Percentiles rank a stretch among this genome's conserved stretches.
phyloP scores from a whole-genome alignment of 2,888 invertebrate species.

The Erynnis tages region DNA sequence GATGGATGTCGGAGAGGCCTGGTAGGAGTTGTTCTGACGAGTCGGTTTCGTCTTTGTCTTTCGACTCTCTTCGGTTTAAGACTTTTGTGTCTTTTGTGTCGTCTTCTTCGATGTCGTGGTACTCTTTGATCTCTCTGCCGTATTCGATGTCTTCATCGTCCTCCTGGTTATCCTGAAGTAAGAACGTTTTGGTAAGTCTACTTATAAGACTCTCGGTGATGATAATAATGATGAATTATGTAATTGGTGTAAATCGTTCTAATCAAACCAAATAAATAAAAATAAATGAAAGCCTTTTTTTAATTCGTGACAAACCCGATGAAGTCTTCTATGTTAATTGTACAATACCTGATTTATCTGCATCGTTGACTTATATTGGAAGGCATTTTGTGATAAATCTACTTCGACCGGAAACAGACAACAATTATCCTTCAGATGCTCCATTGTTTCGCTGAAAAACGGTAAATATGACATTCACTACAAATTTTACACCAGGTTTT shows the following conservation, averaged over 20 bases:
- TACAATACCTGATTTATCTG: constrained; percentile 62
- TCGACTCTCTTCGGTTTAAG: constrained; percentile 55
- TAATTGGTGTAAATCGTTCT: too few species aligned
- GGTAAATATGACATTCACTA: too few species aligned
- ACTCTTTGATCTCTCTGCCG: constrained; percentile 71
- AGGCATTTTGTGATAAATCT: constrained; percentile 94
- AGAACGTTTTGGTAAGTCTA: not conserved
- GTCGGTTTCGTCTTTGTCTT: constrained; percentile 60
- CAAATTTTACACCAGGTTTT: too few species aligned
- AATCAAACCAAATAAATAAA: too few species aligned
- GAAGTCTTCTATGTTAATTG: not conserved
- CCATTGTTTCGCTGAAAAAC: constrained; percentile 87
- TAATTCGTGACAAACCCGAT: too few species aligned
- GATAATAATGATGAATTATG: too few species aligned
- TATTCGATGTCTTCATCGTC: constrained; percentile 82
- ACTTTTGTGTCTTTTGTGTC: constrained; percentile 65
- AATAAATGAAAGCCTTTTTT: too few species aligned
- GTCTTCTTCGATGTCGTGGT: constrained; percentile 63
- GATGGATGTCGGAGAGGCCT: constrained; percentile 41
- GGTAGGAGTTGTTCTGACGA: constrained; percentile 64
- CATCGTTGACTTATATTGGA: constrained; percentile 90
- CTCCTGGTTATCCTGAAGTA: constrained; percentile 65
- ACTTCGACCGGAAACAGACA: constrained; percentile 97
- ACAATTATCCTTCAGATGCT: constrained; percentile 87
- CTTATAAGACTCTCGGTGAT: not conserved